Base-by-base conservation (phyloP, 2,888 invertebrate genomes). In the Phengaris arion region DNA sequence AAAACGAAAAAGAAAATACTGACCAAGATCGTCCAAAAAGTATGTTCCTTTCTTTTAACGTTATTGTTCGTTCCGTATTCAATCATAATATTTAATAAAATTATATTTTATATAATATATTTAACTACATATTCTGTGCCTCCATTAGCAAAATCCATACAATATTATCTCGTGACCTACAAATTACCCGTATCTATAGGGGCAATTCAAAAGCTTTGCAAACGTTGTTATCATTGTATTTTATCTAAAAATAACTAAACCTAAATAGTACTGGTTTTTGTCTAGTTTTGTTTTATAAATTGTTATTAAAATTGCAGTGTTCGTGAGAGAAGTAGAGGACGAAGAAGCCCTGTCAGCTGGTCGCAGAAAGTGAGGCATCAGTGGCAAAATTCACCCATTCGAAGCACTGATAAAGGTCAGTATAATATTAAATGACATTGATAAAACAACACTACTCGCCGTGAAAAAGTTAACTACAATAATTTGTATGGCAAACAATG, bases 301-400 rank as follows among this genome's bases (percentile, higher is more conserved):
- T 81, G 78, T 76, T 73, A 59, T 76, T 76, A 79, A 79, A 79
- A 79, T 93, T 93, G 76, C 89, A 95, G 95, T 80, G 92, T 94
- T 48, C 89, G 94, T 4, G 95, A 95, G 80, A 87, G 93, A 69
- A 93, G 93, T 79, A 90, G 94, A 45, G 89, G 91, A 5, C 91
- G 94, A 76, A 94, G 94, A 77, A 93, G 94, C 81, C 94, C 94
- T 0, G 86, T 94, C 68, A 94, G 94, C 81, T 95, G 96, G 95
- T 95, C 95, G 12, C 94, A 95, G 82, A 95, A 95, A 85, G 94
- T 95, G 64, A 88, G 95, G 69, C 94, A 95, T 78, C 96, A 95
- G 80, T 94, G 95, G 91, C 94, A 94, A 78, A 95, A 94, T 79
- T 91, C 94, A 8, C 94, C 95, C 2, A 93, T 90, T 77, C 85